Conservation (phyloP, 2,113 vertebrate genomes). For the Macaca mulatta region DNA sequence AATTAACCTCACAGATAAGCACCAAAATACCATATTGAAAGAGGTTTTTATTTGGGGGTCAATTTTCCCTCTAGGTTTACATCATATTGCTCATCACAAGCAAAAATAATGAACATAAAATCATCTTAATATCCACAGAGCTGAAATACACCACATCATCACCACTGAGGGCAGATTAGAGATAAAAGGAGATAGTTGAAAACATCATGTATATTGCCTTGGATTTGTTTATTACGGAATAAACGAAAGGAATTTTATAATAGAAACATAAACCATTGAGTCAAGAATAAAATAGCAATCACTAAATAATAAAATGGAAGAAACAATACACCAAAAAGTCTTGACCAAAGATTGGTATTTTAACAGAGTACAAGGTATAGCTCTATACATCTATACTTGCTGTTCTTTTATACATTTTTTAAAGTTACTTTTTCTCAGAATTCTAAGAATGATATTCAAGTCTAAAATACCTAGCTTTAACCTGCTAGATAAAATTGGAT, state of each 20-base stretch:
- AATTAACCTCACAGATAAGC: slow-evolving; percentile 7
- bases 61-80: background rate
- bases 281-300: slow-evolving; percentile 3
- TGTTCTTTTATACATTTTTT: background rate
- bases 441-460: background rate
- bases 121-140: background rate
- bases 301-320: background rate
- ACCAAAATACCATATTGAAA: slow-evolving; percentile 7
- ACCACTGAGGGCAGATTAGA: background rate
- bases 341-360: slow-evolving; percentile 9
- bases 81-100: background rate
- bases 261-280: slow-evolving; percentile 13
- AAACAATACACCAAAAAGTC: background rate
- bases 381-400: background rate
- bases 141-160: background rate
- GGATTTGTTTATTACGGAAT: background rate
- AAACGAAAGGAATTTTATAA: slow-evolving; percentile 34
- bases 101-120: background rate
- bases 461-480: background rate
- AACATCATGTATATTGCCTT: slow-evolving; percentile 16
- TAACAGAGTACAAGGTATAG: background rate
- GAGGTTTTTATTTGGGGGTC: background rate
- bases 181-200: background rate
- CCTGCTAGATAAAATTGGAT: background rate
- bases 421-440: background rate